Percentiles rank a stretch among this genome's conserved stretches.
Evolutionary conservation across 2,113 vertebrate genomes (phyloP).

Genomic region (Progne subis): DNA sequence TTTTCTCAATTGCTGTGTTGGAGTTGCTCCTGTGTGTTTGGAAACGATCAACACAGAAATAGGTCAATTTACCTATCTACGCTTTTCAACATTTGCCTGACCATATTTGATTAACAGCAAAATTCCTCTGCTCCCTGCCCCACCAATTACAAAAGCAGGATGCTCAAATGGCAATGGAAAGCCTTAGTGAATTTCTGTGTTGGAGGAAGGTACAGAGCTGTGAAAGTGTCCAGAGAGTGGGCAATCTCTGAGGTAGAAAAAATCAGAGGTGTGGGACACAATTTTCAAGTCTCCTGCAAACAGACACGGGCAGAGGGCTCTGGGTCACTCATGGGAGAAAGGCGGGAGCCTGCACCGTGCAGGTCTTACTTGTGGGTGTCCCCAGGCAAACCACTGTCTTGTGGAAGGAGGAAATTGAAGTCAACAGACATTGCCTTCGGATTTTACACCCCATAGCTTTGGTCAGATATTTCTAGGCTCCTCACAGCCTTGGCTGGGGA

Average conservation of each 20-base stretch:
- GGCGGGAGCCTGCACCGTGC: rapidly evolving
- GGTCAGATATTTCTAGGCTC: background rate
- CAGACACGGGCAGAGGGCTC: rapidly evolving
- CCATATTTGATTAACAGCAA: background rate
- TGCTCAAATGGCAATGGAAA: background rate
- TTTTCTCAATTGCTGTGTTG: background rate
- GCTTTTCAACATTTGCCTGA: background rate
- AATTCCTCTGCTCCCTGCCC: background rate
- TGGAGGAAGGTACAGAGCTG: background rate
- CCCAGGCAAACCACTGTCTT: rapidly evolving
- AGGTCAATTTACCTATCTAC: background rate
- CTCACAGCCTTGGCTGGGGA: background rate
- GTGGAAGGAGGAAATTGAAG: background rate
- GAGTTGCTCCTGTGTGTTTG: background rate
- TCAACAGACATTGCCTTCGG: background rate
- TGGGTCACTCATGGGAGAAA: background rate
- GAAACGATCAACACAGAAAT: background rate
- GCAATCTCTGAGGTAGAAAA: rapidly evolving
- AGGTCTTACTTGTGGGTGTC: background rate
- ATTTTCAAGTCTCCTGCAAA: background rate
- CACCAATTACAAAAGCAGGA: background rate
- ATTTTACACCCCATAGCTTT: background rate
- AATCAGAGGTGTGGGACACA: background rate
- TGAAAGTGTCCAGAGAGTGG: rapidly evolving
- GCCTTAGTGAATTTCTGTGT: background rate